Percentiles rank a stretch among this genome's conserved stretches.
Conservation (phyloP, 2,113 vertebrate species). For the Mirza zaza region DNA sequence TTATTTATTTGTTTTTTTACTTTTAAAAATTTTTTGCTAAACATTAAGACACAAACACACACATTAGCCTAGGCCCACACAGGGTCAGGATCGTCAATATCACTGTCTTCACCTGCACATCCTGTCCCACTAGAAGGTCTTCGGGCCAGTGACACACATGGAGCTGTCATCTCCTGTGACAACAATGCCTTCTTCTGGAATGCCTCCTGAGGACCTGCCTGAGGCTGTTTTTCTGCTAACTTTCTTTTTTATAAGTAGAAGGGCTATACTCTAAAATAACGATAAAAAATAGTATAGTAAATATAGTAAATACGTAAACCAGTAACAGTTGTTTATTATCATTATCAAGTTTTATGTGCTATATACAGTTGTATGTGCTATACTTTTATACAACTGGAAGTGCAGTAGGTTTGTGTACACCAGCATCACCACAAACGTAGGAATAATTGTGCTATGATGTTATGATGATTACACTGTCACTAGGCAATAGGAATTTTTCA, state of each 20-base stretch:
- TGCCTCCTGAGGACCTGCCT: neutral
- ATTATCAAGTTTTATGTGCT: neutral
- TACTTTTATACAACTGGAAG: neutral
- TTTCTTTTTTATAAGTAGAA: neutral
- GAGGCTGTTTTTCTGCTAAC: neutral
- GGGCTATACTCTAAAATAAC: neutral
- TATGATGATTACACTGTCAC: neutral
- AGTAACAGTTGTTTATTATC: neutral
- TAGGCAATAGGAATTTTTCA: neutral
- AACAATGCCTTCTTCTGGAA: neutral
- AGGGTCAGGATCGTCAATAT: neutral
- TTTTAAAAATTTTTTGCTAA: neutral
- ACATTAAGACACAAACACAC: neutral
- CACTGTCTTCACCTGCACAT: neutral
- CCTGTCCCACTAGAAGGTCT: neutral
- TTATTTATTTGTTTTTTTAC: neutral
- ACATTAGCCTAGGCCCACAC: neutral
- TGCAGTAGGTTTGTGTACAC: neutral
- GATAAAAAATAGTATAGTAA: too few species aligned
- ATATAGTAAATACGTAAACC: neutral
- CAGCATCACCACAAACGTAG: neutral
- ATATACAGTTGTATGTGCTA: neutral
- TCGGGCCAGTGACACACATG: neutral
- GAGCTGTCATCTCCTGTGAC: neutral
- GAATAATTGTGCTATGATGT: neutral